Conservation (phyloP, 2,888 invertebrate genomes). For the Dione vanillae region DNA sequence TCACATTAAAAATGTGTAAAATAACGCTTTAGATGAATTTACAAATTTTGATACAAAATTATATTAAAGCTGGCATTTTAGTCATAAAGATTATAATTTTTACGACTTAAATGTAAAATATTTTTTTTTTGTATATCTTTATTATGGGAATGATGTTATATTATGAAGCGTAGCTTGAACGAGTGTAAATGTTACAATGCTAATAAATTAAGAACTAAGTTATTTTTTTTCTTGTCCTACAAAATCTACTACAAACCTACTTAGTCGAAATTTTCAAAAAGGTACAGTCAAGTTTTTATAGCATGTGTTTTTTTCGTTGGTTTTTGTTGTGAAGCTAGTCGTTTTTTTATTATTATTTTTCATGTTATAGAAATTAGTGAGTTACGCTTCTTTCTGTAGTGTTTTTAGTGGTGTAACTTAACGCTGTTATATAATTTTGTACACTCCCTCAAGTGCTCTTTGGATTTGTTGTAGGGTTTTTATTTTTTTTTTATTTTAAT, state of each 20-base stretch:
- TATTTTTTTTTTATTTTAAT: not conserved
- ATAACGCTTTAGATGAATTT: constrained; percentile 44
- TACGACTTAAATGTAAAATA: constrained; percentile 31
- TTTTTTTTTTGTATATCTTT: constrained; percentile 56
- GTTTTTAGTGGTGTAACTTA: constrained; percentile 22
- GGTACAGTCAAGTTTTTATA: constrained; percentile 53
- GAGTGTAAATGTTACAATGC: constrained; percentile 70
- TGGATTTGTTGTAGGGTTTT: not conserved
- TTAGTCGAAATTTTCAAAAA: constrained; percentile 29
- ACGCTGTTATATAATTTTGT: not conserved
- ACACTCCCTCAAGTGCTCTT: not conserved
- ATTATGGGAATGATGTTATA: constrained; percentile 49
- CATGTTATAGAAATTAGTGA: not conserved
- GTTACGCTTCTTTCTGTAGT: constrained; percentile 28
- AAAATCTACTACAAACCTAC: constrained; percentile 27
- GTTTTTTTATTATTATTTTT: constrained; percentile 24
- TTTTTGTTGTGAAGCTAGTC: constrained; percentile 29
- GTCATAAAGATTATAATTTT: constrained; percentile 30
- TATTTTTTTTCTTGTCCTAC: constrained; percentile 51
- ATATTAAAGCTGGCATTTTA: constrained; percentile 8
- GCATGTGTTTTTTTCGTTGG: constrained; percentile 60
- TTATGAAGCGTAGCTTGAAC: constrained; percentile 64
- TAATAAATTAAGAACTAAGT: constrained; percentile 60
- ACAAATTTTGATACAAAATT: constrained; percentile 39
- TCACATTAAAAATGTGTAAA: constrained; percentile 33